These are phyloP conservation scores for Sericinus montela DNA, from an alignment of 2,888 invertebrate species.

Conservation along the genomic window DNA sequence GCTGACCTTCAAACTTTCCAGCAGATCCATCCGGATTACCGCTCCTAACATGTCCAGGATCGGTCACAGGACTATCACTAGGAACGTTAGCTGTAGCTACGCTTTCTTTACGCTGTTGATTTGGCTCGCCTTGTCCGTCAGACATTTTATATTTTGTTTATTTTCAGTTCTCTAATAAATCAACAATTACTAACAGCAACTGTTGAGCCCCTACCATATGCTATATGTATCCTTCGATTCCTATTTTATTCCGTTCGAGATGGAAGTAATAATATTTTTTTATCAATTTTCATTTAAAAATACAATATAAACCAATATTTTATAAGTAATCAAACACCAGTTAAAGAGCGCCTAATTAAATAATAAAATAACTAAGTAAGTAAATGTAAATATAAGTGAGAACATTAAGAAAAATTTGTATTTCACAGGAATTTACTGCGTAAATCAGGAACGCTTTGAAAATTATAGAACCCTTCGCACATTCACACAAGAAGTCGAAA, in stretches of 20 bases:
- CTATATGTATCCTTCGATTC: too few species aligned
- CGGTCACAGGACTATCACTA: constrained; percentile 87
- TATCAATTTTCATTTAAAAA: constrained; percentile 21
- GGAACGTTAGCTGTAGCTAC: constrained; percentile 74
- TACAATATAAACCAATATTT: constrained; percentile 47
- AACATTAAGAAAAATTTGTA: constrained; percentile 12
- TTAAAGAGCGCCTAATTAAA: constrained; percentile 28
- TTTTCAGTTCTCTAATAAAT: too few species aligned
- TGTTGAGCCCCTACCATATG: too few species aligned
- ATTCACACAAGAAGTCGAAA: constrained; percentile 36
- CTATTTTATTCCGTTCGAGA: too few species aligned
- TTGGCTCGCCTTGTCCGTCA: constrained; percentile 60
- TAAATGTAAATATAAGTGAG: neutral
- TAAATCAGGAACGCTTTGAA: constrained; percentile 34
- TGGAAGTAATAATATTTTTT: neutral
- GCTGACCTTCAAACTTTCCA: constrained; percentile 64
- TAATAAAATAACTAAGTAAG: constrained; percentile 6
- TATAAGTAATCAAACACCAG: constrained; percentile 47
- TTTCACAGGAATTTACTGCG: constrained; percentile 17
- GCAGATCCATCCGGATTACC: constrained; percentile 56
- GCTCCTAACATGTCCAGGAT: constrained; percentile 82
- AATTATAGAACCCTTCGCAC: constrained; percentile 41
- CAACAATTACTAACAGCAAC: too few species aligned
- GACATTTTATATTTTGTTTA: constrained; percentile 43
- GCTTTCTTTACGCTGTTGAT: constrained; percentile 58